These are phyloP conservation scores for Halichoeres trimaculatus DNA, from an alignment of 2,113 vertebrate genomes.

Conservation along the genomic window DNA sequence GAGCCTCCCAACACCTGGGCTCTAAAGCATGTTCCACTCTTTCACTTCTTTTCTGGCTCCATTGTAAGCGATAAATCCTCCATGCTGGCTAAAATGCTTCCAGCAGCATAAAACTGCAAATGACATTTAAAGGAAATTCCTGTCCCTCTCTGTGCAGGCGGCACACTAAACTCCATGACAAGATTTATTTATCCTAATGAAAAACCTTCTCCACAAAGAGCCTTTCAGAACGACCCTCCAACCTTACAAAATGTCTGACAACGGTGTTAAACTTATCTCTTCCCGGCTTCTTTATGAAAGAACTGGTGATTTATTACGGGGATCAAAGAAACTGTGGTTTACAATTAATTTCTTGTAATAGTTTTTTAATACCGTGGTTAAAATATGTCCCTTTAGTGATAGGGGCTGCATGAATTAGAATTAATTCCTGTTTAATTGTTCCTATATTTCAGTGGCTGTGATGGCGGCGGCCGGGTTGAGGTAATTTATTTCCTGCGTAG, in stretches of 20 bases:
- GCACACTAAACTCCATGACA: constrained; percentile 31
- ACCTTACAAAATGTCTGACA: constrained; percentile 68
- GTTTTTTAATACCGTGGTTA: constrained; percentile 83
- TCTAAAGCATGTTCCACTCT: background rate
- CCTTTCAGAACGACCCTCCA: constrained; percentile 50
- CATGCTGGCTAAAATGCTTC: constrained; percentile 7
- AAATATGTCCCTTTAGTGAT: constrained; percentile 88
- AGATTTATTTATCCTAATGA: constrained; percentile 65
- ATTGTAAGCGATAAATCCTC: background rate
- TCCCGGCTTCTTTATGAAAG: constrained; percentile 77
- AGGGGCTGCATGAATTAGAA: constrained; percentile 89
- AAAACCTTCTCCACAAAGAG: constrained; percentile 45
- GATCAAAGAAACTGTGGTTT: constrained; percentile 77
- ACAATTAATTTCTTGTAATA: constrained; percentile 87
- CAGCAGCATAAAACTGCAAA: constrained; percentile 40
- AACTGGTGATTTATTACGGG: constrained; percentile 82
- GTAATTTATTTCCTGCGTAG: constrained; percentile 89
- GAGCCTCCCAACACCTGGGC: background rate
- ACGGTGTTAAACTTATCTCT: constrained; percentile 68
- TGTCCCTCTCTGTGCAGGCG: constrained; percentile 25
- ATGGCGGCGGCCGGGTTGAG: constrained; percentile 46
- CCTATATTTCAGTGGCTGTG: constrained; percentile 88
- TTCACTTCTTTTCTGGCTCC: constrained; percentile 3
- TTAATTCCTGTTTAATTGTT: constrained; percentile 94
- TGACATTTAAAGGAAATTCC: constrained; percentile 50